phyloP scores from a whole-genome alignment of 2,888 invertebrate species.

The Xestoiulus laeticollis region DNA sequence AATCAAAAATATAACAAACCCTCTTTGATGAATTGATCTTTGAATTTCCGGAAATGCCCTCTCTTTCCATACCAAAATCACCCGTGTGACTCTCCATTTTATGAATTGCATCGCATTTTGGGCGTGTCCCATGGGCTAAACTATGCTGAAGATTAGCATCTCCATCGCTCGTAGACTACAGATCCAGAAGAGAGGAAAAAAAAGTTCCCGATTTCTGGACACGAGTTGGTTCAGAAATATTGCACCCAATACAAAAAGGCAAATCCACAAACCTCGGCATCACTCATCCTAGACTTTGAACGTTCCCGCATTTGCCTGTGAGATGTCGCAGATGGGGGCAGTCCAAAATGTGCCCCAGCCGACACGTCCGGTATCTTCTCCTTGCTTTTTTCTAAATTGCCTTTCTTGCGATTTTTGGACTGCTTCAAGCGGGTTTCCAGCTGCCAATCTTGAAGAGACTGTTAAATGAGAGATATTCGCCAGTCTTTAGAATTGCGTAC shows the following conservation, averaged over 20 bases:
- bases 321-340: background rate
- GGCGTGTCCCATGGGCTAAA: conserved; percentile 1
- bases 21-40: conserved; percentile 1
- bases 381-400: conserved; percentile 38
- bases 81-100: conserved; percentile 39
- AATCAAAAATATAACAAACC: background rate
- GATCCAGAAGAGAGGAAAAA: background rate
- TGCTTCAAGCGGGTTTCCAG: conserved; percentile 32
- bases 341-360: conserved; percentile 5
- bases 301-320: conserved; percentile 16
- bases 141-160: background rate
- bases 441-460: conserved; percentile 48
- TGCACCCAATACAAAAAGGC: background rate
- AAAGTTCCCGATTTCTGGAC: background rate
- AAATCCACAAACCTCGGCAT: conserved; percentile 27
- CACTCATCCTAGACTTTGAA: conserved; percentile 30
- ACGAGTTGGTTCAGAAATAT: background rate
- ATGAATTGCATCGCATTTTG: background rate
- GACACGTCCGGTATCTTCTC: conserved; percentile 35
- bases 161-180: conserved; percentile 29
- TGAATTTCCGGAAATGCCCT: background rate
- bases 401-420: conserved; percentile 47
- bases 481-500: background rate
- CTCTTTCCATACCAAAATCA: conserved; percentile 3
- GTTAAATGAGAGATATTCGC: background rate